Base-by-base conservation (phyloP, 2,113 vertebrate genomes). In the Myrmophylax atrothorax region DNA sequence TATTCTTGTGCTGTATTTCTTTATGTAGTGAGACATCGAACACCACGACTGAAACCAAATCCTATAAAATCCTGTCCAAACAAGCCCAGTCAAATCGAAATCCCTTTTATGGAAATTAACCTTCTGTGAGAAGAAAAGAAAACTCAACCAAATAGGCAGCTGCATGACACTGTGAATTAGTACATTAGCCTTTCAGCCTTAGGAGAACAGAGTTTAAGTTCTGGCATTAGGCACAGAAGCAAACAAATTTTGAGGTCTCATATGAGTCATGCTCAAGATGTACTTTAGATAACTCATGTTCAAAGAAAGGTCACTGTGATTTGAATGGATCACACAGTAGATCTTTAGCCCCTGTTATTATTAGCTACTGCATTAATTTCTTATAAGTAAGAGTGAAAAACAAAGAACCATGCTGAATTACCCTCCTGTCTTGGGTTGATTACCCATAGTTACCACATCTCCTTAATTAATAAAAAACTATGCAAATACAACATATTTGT, bases 91-190 rank as follows among this genome's bases (percentile, higher is more conserved):
- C 82, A 94, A 96, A 95, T 94, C 59, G 70, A 97, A 96, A 93
- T 93, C 94, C 47, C 6, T 93, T 91, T 94, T 86, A 96, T 90
- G 94, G 82, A 96, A 96, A 96, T 96, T 63, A 95, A 83, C 76
- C 52, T 96, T 91, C 77, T 95, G 81, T 69, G 77, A 95, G 77
- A 90, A 83, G 29, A 91, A 89, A 52, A 91, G 60, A 94, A 92
- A 95, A 79, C 56, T 85, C 79, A 92, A 90, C 35, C 55, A 95
- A 94, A 95, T 78, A 90, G 63, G 47, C 95, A 96, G 85, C 92
- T 95, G 92, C 72, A 52, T 6, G 7, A 81, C 47, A 67, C 10
- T 84, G 40, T 87, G 74, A 90, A 91, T 86, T 67, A 88, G 50
- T 69, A 73, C 35, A 70, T 92, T 93, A 91, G 72, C 75, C 75